phyloP scores from a whole-genome alignment of 2,888 invertebrate genomes.

The Spilarctia lutea region DNA sequence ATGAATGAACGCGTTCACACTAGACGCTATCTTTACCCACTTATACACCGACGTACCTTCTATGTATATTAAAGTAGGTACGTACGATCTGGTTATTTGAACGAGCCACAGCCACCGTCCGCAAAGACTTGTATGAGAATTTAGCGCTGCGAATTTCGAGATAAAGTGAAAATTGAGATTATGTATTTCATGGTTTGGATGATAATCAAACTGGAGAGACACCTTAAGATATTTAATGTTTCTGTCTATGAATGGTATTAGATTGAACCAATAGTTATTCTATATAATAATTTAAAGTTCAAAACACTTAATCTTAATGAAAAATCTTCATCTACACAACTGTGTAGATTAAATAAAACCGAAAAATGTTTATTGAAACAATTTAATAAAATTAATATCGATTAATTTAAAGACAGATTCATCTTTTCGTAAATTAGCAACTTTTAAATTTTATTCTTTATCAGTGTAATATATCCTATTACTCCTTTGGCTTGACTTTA shows the following conservation, averaged over 20 bases:
- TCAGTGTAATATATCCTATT: slow-evolving; percentile 24
- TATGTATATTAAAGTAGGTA: slow-evolving; percentile 14
- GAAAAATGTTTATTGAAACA: slow-evolving; percentile 10
- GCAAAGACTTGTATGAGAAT: slow-evolving; percentile 41
- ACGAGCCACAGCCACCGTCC: slow-evolving; percentile 24
- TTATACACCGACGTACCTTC: slow-evolving; percentile 30
- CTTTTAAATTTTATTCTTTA: slow-evolving; percentile 42
- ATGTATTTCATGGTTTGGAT: slow-evolving; percentile 26
- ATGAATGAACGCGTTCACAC: slow-evolving; percentile 54
- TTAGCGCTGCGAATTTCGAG: slow-evolving; percentile 37
- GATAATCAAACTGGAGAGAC: neutral
- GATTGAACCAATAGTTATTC: neutral
- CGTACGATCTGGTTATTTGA: slow-evolving; percentile 45
- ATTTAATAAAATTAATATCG: slow-evolving; percentile 25
- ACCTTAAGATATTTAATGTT: neutral
- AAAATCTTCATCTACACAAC: neutral
- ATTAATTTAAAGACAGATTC: slow-evolving; percentile 21
- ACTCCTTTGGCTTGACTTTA: slow-evolving; percentile 17
- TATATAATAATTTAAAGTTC: neutral
- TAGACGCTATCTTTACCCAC: slow-evolving; percentile 38
- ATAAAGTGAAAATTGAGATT: slow-evolving; percentile 30
- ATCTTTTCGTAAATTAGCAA: slow-evolving; percentile 33
- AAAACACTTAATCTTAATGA: neutral
- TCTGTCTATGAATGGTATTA: neutral
- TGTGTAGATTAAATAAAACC: neutral